These are phyloP conservation scores for Leucoraja ocellata DNA, from an alignment of 2,797 vertebrate genomes.

Conservation along the genomic window DNA sequence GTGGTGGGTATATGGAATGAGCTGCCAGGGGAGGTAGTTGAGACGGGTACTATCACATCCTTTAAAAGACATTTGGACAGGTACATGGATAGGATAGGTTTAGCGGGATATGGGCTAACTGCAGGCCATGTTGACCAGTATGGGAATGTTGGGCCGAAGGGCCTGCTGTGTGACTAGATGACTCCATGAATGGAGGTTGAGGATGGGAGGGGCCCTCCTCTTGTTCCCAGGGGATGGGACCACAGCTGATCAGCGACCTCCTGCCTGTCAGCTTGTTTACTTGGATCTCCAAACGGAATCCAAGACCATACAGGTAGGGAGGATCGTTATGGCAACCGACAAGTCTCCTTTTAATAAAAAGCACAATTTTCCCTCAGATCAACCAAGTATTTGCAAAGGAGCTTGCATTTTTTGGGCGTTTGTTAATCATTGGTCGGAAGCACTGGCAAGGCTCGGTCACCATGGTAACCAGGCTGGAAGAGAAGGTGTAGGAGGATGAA, in stretches of 20 bases:
- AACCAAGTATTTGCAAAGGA: background rate
- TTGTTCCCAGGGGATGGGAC: background rate
- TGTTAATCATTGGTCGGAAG: background rate
- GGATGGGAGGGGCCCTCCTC: background rate
- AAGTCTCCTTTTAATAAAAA: background rate
- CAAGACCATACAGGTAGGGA: background rate
- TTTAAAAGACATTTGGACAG: no score
- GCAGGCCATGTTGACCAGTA: no score
- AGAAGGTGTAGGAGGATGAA: background rate
- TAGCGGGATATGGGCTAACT: no score
- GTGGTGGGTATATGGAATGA: background rate
- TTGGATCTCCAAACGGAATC: background rate
- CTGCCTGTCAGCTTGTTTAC: background rate
- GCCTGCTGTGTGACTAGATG: no score
- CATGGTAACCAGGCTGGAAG: background rate
- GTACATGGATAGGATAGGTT: no score
- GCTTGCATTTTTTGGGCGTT: background rate
- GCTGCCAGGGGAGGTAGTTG: background rate
- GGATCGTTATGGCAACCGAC: background rate
- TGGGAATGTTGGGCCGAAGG: no score
- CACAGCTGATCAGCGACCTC: background rate
- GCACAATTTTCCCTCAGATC: background rate
- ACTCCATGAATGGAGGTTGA: no score
- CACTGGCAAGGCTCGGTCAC: background rate
- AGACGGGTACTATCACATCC: background rate